Percentiles rank a stretch among this genome's conserved stretches.
Conservation (phyloP, 2,888 invertebrate genomes). For the Antheraea yamamai region DNA sequence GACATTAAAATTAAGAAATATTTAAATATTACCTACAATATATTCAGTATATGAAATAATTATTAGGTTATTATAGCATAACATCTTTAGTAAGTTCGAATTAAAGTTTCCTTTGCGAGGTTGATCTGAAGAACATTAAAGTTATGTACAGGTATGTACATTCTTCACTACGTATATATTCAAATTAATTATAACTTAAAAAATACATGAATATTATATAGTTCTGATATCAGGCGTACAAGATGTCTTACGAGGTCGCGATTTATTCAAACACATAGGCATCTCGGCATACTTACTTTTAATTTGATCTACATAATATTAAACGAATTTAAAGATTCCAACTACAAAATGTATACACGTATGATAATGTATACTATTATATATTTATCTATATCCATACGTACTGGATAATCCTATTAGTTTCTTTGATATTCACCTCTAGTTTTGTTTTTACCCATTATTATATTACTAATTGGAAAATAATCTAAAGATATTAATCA, state of each 20-base stretch:
- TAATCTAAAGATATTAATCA: too few species aligned
- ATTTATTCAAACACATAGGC: slow-evolving; percentile 1
- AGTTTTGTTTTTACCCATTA: too few species aligned
- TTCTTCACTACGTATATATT: not conserved
- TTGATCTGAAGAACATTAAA: not conserved
- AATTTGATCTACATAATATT: not conserved
- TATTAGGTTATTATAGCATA: too few species aligned
- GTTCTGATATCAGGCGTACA: not conserved
- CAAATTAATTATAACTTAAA: not conserved
- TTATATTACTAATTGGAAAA: too few species aligned
- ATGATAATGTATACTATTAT: not conserved
- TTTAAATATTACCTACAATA: too few species aligned
- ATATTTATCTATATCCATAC: too few species aligned
- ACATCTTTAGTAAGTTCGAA: too few species aligned
- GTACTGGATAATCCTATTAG: too few species aligned
- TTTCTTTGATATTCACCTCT: too few species aligned
- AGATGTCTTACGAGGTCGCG: not conserved
- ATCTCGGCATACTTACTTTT: slow-evolving; percentile 3
- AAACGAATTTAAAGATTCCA: not conserved
- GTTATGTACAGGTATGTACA: not conserved
- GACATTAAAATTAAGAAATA: too few species aligned
- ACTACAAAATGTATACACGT: not conserved
- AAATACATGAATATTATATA: not conserved
- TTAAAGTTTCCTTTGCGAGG: not conserved
- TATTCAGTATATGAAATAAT: too few species aligned